These are phyloP conservation scores for Pantelozetes paolii DNA, from an alignment of 2,888 invertebrate species.

Conservation along the genomic window DNA sequence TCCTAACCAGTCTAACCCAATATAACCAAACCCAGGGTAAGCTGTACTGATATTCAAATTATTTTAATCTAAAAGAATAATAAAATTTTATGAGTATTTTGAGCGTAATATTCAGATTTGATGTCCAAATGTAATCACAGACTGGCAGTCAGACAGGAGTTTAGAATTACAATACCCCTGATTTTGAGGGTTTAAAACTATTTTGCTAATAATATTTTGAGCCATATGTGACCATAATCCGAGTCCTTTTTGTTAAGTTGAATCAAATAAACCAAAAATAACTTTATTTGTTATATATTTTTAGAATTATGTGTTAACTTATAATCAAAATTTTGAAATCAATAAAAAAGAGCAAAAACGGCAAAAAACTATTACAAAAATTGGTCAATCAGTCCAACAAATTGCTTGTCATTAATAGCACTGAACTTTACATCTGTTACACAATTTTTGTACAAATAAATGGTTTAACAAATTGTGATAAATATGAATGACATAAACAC, in stretches of 20 bases:
- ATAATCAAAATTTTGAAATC: not conserved
- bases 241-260: not conserved
- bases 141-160: too few relatives aligned
- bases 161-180: too few relatives aligned
- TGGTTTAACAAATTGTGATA: not conserved
- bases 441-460: not conserved
- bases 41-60: too few relatives aligned
- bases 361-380: not conserved
- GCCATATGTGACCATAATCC: conserved; percentile 30
- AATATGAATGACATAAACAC: not conserved
- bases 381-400: not conserved
- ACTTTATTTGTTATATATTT: not conserved
- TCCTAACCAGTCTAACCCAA: too few relatives aligned
- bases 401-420: too few relatives aligned
- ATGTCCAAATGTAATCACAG: too few relatives aligned
- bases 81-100: too few relatives aligned
- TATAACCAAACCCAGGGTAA: too few relatives aligned
- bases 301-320: not conserved
- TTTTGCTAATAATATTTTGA: too few relatives aligned
- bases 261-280: conserved; percentile 16
- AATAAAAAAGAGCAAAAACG: not conserved
- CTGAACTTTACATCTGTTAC: not conserved
- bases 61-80: too few relatives aligned
- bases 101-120: not conserved
- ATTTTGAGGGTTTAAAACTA: too few relatives aligned